Evolutionary conservation across 2,113 vertebrate species (phyloP), one percentile per base, ranked within the genome.

Genomic region (Hippocampus abdominalis): DNA sequence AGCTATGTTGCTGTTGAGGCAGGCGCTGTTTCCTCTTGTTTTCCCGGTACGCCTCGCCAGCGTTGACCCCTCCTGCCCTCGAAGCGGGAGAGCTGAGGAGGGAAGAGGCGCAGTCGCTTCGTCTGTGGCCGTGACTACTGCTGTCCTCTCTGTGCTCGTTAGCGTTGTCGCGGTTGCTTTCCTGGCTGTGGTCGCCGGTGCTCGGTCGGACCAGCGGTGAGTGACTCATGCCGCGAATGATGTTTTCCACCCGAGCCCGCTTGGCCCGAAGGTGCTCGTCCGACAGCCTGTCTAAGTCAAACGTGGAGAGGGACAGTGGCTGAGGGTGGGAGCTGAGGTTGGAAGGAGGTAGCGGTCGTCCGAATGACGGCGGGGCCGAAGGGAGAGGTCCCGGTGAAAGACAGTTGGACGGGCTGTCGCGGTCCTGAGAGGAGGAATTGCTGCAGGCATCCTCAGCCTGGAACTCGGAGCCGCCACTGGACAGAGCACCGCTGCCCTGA

Each of bases 21-120:
- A 98, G 94, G 78, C 97, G 97, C 83, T 99, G 97, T 91, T 99
- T 99, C 81, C 97, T 94, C 90, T 99, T 99, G 89, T 99, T 98
- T 91, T 99, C 97, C 82, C 97, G 84, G 90, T 97, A 98, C 84
- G 94, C 96, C 91, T 98, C 96, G 46, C 96, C 79, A 0, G 61
- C 77, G 3, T 57, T 36, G 9, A 78, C 76, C 57, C 32, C 68
- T 0, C 74, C 79, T 12, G 71, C 85, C 18, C 89, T 79, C 0
- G 76, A 87, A 6, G 83, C 86, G 0, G 89, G 87, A 1, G 89
- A 89, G 78, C 86, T 75, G 69, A 90, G 70, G 90, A 92, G 94
- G 92, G 89, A 95, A 89, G 84, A 93, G 84, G 53, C 93, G 92
- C 91, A 94, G 92, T 67, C 94, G 86, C 87, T 91, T 12, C 74